Evolutionary conservation across 2,888 invertebrate species (phyloP), one percentile per base, ranked within the genome.

Genomic region (Eudasyphora cyanicolor): DNA sequence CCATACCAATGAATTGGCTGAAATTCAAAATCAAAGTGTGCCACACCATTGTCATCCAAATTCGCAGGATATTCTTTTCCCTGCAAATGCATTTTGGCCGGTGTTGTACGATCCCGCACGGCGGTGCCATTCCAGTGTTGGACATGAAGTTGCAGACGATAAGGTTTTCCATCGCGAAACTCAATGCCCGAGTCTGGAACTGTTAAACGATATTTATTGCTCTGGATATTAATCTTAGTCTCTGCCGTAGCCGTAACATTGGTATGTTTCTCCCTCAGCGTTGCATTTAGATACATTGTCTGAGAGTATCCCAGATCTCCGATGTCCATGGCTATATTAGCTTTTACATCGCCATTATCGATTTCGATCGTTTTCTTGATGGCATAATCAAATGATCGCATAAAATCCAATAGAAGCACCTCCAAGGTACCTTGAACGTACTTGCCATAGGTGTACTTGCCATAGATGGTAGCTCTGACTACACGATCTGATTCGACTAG

Each of bases 361-460:
- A 67, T 42, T 12, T 3, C 14, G 5, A 17, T 19, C 5, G 67
- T 42, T 10, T 24, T 10, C 6, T 12, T 67, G 1, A 5, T 12
- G 21, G 8, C 38, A 12, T 6, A 32, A 6, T 8, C 8, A 6
- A n/a, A 2, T 1, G 4, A n/a, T 74, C 81, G 62, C 62, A 78
- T 79, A 14, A 69, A 10, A 1, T 79, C 64, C 88, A 95, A 96
- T 0, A 96, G 95, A 1, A 96, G 95, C 71, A 98, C 93, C 0
- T 96, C 96, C 1, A 96, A 95, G 89, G 96, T 96, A 8, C 98
- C 98, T 90, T 95, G 95, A 0, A 98, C 97, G 67, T 97, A 95
- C 88, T 96, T 95, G 0, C 97, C 98, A 89, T 96, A 97, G 76
- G 96, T 96, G 89, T 97, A 97, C 87, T 96, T 96, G 60, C 75